Percentiles rank a stretch among this genome's conserved stretches.
These are phyloP conservation scores for Agrilus planipennis DNA, from an alignment of 1,140 invertebrate species.

Conservation along the genomic window DNA sequence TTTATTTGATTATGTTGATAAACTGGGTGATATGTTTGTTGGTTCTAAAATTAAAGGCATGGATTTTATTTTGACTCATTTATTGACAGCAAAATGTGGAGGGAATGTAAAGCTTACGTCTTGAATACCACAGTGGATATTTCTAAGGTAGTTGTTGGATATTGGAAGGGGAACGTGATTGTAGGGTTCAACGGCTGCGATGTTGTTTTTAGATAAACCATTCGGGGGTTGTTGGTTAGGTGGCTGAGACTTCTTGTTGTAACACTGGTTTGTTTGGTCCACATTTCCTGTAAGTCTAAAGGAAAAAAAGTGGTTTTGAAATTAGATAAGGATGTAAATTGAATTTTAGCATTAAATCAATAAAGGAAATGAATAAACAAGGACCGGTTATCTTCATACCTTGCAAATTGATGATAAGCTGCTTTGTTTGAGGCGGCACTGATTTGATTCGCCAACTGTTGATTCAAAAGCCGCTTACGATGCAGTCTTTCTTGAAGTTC, in stretches of 20 bases:
- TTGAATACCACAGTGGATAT: slow-evolving; percentile 10
- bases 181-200: slow-evolving; percentile 82
- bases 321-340: no score
- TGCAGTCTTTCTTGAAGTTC: slow-evolving; percentile 85
- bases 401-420: slow-evolving; percentile 31
- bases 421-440: slow-evolving; percentile 35
- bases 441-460: slow-evolving; percentile 69
- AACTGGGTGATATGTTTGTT: slow-evolving; percentile 27
- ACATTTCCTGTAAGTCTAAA: slow-evolving; percentile 27
- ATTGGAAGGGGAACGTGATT: slow-evolving; percentile 56
- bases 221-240: slow-evolving; percentile 22
- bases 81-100: no score
- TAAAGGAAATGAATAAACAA: no score
- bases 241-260: slow-evolving; percentile 21
- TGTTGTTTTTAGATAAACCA: slow-evolving; percentile 48
- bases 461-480: slow-evolving; percentile 72
- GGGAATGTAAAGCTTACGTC: slow-evolving; percentile 8
- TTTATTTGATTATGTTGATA: slow-evolving; percentile 30
- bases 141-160: slow-evolving; percentile 8
- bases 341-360: no score
- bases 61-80: no score
- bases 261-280: slow-evolving; percentile 27
- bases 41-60: not conserved
- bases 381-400: no score
- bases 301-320: slow-evolving; percentile 4